Evolutionary conservation across 2,113 vertebrate genomes (phyloP).

Genomic region (Oryzias javanicus): DNA sequence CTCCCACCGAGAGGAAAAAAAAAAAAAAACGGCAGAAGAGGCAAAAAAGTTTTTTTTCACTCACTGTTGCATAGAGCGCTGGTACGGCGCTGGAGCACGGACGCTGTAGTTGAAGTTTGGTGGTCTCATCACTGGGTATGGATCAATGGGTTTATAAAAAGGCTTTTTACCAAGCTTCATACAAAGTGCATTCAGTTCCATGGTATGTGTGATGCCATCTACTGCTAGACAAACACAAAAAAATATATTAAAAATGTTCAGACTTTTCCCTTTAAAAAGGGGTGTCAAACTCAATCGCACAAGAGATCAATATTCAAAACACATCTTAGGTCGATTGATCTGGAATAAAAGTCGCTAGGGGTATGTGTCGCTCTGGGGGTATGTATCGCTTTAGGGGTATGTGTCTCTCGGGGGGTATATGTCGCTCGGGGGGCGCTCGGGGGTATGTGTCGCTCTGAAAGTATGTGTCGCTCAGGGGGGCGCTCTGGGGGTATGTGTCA

Average conservation of each 20-base stretch:
- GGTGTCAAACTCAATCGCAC: too few species aligned
- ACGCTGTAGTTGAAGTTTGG: constrained; percentile 91
- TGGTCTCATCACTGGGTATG: constrained; percentile 92
- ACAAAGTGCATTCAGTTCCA: constrained; percentile 94
- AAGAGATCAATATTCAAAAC: too few species aligned
- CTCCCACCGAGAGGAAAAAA: neutral
- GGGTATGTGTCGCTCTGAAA: too few species aligned
- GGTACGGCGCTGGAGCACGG: constrained; percentile 86
- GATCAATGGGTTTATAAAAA: constrained; percentile 92
- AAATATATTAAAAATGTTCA: neutral
- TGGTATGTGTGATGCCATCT: constrained; percentile 91
- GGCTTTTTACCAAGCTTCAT: constrained; percentile 97
- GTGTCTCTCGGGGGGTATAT: too few species aligned
- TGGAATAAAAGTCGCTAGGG: too few species aligned
- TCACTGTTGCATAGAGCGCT: constrained; percentile 86
- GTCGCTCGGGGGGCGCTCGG: too few species aligned
- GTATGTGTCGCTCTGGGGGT: too few species aligned
- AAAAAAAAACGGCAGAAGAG: neutral
- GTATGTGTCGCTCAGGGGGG: too few species aligned
- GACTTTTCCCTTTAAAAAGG: neutral
- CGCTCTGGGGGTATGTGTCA: too few species aligned
- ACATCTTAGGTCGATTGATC: too few species aligned
- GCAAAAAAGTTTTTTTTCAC: constrained; percentile 22
- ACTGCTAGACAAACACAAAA: constrained; percentile 46
- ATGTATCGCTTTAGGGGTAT: too few species aligned